Evolutionary conservation across 2,113 vertebrate species (phyloP).

Genomic region (Campylorhamphus procurvoides): DNA sequence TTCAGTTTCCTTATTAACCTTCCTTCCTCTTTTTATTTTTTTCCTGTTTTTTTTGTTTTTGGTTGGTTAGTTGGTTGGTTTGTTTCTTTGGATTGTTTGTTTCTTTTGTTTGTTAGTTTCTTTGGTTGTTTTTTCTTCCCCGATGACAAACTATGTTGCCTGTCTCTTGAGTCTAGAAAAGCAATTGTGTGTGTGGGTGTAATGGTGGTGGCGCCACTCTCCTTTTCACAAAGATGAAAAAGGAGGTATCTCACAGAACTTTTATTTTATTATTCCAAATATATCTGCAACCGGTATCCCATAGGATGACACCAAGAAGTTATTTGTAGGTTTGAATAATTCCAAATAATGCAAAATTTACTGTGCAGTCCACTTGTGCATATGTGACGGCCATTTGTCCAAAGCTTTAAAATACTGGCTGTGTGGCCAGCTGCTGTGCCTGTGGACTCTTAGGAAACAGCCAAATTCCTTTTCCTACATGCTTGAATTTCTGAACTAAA

Average conservation of each 20-base stretch:
- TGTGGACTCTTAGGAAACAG: background rate
- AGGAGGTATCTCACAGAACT: background rate
- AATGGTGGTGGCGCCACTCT: background rate
- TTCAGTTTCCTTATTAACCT: background rate
- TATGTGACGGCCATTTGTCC: background rate
- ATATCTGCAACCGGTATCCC: background rate
- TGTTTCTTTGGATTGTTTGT: no score
- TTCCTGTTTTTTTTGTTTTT: no score
- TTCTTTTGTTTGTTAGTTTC: no score
- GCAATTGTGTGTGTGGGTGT: background rate
- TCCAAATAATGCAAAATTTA: background rate
- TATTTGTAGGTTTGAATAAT: background rate
- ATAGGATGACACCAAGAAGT: background rate
- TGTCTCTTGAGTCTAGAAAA: background rate
- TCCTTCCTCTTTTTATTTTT: background rate
- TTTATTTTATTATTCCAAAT: background rate
- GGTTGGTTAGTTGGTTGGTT: no score
- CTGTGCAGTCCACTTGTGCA: background rate
- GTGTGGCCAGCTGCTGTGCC: background rate
- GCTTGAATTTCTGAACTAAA: background rate
- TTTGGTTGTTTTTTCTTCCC: background rate
- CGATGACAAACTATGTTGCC: background rate
- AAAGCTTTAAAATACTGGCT: background rate
- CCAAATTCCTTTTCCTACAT: background rate
- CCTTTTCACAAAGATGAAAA: background rate